Percentiles rank a stretch among this genome's conserved stretches.
These are phyloP conservation scores for Lasiurus cinereus DNA, from an alignment of 2,113 vertebrate species.

Conservation along the genomic window DNA sequence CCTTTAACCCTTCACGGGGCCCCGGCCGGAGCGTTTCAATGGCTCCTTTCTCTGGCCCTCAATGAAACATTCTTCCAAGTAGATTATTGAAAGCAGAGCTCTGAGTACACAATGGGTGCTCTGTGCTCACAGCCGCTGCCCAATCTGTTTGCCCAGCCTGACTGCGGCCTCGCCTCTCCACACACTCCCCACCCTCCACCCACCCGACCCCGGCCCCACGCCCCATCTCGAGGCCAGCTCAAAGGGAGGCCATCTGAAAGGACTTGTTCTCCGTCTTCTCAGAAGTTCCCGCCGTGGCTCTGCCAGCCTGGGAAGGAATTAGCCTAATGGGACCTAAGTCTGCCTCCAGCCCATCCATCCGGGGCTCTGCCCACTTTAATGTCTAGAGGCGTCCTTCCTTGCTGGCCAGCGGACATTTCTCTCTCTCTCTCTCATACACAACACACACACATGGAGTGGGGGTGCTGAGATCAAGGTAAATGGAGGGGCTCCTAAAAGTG, in stretches of 20 bases:
- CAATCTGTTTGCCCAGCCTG: constrained; percentile 86
- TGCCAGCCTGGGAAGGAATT: constrained; percentile 82
- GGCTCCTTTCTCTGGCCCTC: constrained; percentile 88
- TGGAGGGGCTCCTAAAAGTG: not conserved
- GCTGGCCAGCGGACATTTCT: constrained; percentile 72
- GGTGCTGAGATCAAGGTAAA: not conserved
- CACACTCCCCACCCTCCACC: constrained; percentile 81
- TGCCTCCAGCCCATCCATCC: constrained; percentile 47
- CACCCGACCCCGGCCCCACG: constrained; percentile 78
- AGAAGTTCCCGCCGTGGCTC: constrained; percentile 73
- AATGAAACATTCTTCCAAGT: constrained; percentile 89
- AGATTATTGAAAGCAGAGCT: constrained; percentile 90
- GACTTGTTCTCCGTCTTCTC: constrained; percentile 83
- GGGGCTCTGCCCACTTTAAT: constrained; percentile 82
- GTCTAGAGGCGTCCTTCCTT: constrained; percentile 84
- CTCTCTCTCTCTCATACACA: not conserved
- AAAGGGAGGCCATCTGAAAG: constrained; percentile 84
- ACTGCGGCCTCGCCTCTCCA: constrained; percentile 81
- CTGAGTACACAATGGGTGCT: constrained; percentile 88
- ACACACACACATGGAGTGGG: too few relatives aligned
- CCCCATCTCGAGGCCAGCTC: constrained; percentile 77
- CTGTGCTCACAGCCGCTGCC: constrained; percentile 88
- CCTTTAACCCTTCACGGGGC: constrained; percentile 85
- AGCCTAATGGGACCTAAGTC: constrained; percentile 79
- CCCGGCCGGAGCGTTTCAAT: constrained; percentile 85